Conservation (phyloP, 2,797 vertebrate species). For the Macropus fuliginosus region DNA sequence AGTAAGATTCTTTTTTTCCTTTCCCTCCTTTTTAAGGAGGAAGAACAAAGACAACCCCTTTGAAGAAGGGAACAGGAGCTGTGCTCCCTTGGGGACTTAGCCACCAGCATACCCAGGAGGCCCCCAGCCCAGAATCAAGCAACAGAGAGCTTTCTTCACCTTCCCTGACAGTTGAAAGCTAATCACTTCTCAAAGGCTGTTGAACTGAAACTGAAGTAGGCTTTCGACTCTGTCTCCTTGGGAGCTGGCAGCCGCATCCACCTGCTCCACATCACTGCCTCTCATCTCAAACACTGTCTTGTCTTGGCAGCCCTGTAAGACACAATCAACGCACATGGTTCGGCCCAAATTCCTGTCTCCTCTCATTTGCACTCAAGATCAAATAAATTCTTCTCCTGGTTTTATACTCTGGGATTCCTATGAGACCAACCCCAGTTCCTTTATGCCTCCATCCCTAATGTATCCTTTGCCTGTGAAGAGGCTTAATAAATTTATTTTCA, state of each 20-base stretch:
- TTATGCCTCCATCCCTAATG: slow-evolving; percentile 68
- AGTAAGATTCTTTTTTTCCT: background rate
- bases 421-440: slow-evolving; percentile 67
- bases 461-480: slow-evolving; percentile 66
- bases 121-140: slow-evolving; percentile 58
- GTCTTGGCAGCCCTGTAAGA: slow-evolving; percentile 76
- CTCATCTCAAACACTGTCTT: slow-evolving; percentile 71
- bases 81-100: slow-evolving; percentile 28
- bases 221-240: slow-evolving; percentile 66
- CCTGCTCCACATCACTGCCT: slow-evolving; percentile 74
- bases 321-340: slow-evolving; percentile 74
- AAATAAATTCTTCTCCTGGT: slow-evolving; percentile 79
- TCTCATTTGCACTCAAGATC: slow-evolving; percentile 76
- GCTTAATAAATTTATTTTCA: slow-evolving; percentile 62
- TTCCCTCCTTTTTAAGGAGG: background rate
- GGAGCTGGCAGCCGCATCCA: slow-evolving; percentile 71
- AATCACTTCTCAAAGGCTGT: slow-evolving; percentile 72
- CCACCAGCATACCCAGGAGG: background rate
- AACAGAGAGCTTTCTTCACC: slow-evolving; percentile 57
- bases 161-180: slow-evolving; percentile 75
- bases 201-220: slow-evolving; percentile 67
- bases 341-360: slow-evolving; percentile 77
- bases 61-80: background rate
- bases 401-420: slow-evolving; percentile 69
- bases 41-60: background rate